A percentile compares a stretch with the other conserved stretches of the same genome.
These are phyloP conservation scores for Poeciliopsis prolifica DNA, from an alignment of 2,113 vertebrate genomes.

Conservation along the genomic window DNA sequence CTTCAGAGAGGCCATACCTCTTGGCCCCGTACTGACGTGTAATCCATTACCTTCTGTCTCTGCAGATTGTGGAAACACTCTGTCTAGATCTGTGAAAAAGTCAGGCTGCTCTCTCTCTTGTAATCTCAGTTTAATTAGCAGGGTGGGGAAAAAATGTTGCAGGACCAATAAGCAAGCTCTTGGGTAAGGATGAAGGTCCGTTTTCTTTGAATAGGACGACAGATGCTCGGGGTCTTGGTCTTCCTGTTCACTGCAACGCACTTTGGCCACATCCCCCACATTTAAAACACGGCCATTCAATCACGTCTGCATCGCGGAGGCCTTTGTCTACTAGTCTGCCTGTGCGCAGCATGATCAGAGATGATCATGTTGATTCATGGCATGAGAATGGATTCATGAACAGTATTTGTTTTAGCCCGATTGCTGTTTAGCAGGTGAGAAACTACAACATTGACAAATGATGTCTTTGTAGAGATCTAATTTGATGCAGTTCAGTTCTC, in stretches of 20 bases:
- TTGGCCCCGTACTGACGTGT: constrained; percentile 22
- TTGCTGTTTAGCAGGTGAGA: not conserved
- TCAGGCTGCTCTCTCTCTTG: constrained; percentile 32
- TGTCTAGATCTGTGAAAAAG: constrained; percentile 20
- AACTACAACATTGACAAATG: not conserved
- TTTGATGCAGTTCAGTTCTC: not conserved
- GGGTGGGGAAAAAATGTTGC: constrained; percentile 13
- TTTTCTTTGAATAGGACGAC: constrained; percentile 51
- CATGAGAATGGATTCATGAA: not conserved
- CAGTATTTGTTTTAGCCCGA: not conserved
- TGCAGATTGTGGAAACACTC: constrained; percentile 22
- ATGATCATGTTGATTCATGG: not conserved
- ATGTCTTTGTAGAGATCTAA: not conserved
- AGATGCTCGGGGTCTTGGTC: constrained; percentile 61
- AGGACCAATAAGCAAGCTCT: constrained; percentile 39
- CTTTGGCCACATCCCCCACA: constrained; percentile 36
- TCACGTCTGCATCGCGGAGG: constrained; percentile 48
- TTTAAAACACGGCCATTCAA: constrained; percentile 30
- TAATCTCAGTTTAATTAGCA: constrained; percentile 50
- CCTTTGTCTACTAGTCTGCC: constrained; percentile 10
- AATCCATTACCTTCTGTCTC: constrained; percentile 43
- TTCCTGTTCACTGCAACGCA: constrained; percentile 26
- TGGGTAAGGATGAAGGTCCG: constrained; percentile 18
- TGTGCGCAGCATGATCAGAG: constrained; percentile 24
- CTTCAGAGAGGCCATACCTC: constrained; percentile 25